These are phyloP conservation scores for Isichthys henryi DNA, from an alignment of 2,113 vertebrate genomes.

Conservation along the genomic window DNA sequence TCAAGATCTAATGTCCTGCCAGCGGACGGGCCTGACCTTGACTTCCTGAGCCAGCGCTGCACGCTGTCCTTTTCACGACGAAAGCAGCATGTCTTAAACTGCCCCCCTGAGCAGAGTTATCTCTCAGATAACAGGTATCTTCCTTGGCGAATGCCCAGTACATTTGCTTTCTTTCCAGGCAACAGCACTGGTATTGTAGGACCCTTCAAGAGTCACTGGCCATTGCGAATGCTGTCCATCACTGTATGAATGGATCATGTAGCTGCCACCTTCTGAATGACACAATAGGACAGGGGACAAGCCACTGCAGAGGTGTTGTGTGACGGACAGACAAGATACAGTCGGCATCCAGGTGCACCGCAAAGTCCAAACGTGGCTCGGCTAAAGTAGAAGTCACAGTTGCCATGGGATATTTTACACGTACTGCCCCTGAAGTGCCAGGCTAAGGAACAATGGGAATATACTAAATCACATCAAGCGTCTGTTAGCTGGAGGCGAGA, in stretches of 20 bases:
- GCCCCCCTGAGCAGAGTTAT: neutral
- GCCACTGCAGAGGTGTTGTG: neutral
- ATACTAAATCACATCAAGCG: neutral
- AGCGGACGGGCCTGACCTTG: neutral
- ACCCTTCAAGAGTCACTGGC: neutral
- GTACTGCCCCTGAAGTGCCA: too few species aligned
- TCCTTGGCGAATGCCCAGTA: neutral
- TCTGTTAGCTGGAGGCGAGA: neutral
- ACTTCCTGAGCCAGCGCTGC: neutral
- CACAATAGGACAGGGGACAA: neutral
- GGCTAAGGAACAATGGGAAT: neutral
- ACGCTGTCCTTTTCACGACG: neutral
- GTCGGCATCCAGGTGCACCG: neutral
- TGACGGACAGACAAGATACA: neutral
- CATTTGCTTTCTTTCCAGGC: conserved; percentile 1
- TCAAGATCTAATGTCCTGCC: neutral
- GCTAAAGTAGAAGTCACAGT: too few species aligned
- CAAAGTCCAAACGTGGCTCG: neutral
- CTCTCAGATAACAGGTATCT: neutral
- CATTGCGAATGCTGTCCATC: neutral
- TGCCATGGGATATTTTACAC: too few species aligned
- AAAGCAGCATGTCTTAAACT: neutral
- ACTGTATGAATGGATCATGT: neutral
- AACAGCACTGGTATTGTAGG: neutral
- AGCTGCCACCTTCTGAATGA: neutral